Evolutionary conservation across 2,797 vertebrate species (phyloP), one percentile per base, ranked within the genome.

Genomic region (Galaxias olidus): DNA sequence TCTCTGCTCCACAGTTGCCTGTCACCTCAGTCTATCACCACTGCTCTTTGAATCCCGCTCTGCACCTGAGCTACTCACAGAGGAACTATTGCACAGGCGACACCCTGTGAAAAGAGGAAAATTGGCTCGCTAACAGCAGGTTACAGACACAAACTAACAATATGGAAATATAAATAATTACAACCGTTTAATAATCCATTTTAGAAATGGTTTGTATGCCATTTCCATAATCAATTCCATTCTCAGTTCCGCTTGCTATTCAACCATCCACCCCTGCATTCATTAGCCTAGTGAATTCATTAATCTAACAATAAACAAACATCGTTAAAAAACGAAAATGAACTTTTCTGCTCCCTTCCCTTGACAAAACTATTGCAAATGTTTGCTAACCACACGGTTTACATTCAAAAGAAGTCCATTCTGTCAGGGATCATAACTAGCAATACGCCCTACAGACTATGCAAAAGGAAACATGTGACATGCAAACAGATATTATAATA

Each of bases 1-100:
- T 88, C 91, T 89, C 87, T 82, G 89, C 84, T 85, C 87, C 85
- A 83, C 88, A 92, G 88, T 30, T 30, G 30, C 30, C 91, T 90
- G 90, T 91, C 91, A 89, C 65, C 86, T 90, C 81, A 69, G 76
- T 75, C 75, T 73, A 80, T 84, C 85, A 86, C 84, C 85, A 74
- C 82, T 66, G 81, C 81, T 80, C 80, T 76, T 68, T 88, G 88
- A 87, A 90, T 82, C 85, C 87, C 89, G 86, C 84, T 74, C 80
- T 75, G 79, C 83, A 91, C 89, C 89, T 89, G 84, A 89, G 87
- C 74, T 79, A 83, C 81, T 53, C 78, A 73, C 76, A 80, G 65
- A 2, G 6, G 6, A 2, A 30, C 30, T 30, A 30, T 30, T 30
- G 6, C 30, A 2, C 3, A 30, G 30, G 30, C 30, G 30, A 30